These are phyloP conservation scores for Xenops minutus DNA, from an alignment of 2,797 vertebrate genomes.

Conservation along the genomic window DNA sequence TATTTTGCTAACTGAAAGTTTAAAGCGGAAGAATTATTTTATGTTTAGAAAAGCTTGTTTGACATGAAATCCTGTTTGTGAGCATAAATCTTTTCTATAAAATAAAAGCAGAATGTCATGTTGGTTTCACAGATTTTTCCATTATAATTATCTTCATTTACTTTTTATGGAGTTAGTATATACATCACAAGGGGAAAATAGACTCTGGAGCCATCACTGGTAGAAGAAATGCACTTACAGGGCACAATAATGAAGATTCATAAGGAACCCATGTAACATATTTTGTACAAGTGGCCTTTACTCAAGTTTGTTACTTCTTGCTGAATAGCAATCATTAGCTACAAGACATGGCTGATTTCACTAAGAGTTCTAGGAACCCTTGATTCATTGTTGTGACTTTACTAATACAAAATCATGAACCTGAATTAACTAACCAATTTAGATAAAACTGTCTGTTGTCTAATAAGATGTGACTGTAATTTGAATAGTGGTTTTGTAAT, in stretches of 20 bases:
- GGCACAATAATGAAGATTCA: background rate
- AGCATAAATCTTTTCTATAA: background rate
- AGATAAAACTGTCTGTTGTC: slow-evolving; percentile 55
- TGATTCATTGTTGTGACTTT: slow-evolving; percentile 32
- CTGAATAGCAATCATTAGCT: background rate
- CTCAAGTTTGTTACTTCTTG: background rate
- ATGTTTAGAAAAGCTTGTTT: background rate
- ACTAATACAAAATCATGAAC: slow-evolving; percentile 43
- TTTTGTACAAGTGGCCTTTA: background rate
- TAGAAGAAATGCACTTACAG: background rate
- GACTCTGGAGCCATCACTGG: background rate
- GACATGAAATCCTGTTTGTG: background rate
- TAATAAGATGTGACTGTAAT: slow-evolving; percentile 54
- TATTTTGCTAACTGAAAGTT: background rate
- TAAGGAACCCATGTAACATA: background rate
- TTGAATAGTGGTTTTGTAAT: slow-evolving; percentile 27
- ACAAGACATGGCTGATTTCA: background rate
- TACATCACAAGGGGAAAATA: background rate
- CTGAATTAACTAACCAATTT: slow-evolving; percentile 57
- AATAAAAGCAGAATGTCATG: background rate
- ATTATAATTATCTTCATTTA: background rate
- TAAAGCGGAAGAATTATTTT: background rate
- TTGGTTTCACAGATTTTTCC: background rate
- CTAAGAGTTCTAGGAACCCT: background rate
- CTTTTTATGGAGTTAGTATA: background rate